These are phyloP conservation scores for Hydra vulgaris DNA, from an alignment of 30 jellyfish, hydroid and myxozoan species.

Conservation along the genomic window DNA sequence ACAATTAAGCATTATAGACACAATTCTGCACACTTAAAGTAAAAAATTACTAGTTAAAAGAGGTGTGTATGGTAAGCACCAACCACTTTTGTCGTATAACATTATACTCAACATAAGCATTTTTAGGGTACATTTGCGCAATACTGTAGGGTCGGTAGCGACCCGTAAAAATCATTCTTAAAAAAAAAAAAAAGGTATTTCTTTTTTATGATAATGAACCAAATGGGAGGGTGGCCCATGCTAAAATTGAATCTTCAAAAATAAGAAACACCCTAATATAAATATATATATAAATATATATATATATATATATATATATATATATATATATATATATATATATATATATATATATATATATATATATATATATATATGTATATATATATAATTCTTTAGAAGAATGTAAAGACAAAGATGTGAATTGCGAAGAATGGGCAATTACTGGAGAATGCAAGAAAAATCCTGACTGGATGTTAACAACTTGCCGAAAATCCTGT, in stretches of 20 bases:
- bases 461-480: conserved; percentile 86
- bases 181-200: neutral
- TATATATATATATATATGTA: too few relatives aligned
- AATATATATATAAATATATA: too few relatives aligned
- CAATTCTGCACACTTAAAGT: neutral
- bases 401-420: conserved; percentile 53
- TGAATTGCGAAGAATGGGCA: conserved; percentile 78
- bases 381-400: neutral
- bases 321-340: too few relatives aligned
- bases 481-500: conserved; percentile 69
- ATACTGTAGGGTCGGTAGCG: neutral
- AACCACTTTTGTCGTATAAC: neutral
- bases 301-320: too few relatives aligned
- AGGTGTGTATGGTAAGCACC: neutral
- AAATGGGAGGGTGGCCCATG: neutral
- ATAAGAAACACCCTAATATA: neutral
- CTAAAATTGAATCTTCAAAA: neutral
- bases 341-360: too few relatives aligned
- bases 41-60: neutral
- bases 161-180: neutral
- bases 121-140: neutral
- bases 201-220: neutral
- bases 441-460: conserved; percentile 66
- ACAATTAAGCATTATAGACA: neutral
- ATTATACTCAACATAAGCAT: neutral